A percentile compares a stretch with the other conserved stretches of the same genome.
These are phyloP conservation scores for Datnioides undecimradiatus DNA, from an alignment of 2,113 vertebrate genomes.

Conservation along the genomic window DNA sequence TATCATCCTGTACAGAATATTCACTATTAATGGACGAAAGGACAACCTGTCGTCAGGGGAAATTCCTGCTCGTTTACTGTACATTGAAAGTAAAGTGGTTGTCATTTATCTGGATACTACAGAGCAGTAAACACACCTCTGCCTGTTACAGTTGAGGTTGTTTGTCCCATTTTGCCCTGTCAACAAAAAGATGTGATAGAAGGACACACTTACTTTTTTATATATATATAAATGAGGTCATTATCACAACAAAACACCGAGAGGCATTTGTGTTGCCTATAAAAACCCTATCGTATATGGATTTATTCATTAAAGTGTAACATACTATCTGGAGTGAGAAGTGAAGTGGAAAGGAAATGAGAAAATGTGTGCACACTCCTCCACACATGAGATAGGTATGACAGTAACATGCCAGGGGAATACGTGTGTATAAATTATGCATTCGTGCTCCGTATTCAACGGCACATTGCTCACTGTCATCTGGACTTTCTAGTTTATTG, in stretches of 20 bases:
- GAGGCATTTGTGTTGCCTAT: background rate
- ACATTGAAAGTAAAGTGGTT: conserved; percentile 36
- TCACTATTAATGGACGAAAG: conserved; percentile 21
- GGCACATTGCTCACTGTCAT: conserved; percentile 53
- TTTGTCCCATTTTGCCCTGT: conserved; percentile 21
- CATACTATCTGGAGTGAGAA: conserved; percentile 21
- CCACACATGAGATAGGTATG: conserved; percentile 23
- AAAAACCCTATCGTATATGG: conserved; percentile 41
- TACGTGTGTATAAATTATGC: conserved; percentile 48
- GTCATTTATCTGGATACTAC: conserved; percentile 25
- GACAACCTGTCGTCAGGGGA: background rate
- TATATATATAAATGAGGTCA: conserved; percentile 24
- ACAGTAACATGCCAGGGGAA: conserved; percentile 32
- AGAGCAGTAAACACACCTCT: conserved; percentile 7
- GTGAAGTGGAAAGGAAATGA: conserved; percentile 27
- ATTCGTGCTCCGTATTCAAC: conserved; percentile 16
- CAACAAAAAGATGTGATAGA: conserved; percentile 7
- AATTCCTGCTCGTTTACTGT: conserved; percentile 22
- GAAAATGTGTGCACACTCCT: background rate
- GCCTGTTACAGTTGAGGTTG: background rate
- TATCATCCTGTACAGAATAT: background rate
- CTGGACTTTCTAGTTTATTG: conserved; percentile 43
- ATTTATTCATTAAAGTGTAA: conserved; percentile 66
- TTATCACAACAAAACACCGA: conserved; percentile 1
- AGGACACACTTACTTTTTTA: conserved; percentile 1